phyloP scores from a whole-genome alignment of 2,113 vertebrate species.

The Junco hyemalis region DNA sequence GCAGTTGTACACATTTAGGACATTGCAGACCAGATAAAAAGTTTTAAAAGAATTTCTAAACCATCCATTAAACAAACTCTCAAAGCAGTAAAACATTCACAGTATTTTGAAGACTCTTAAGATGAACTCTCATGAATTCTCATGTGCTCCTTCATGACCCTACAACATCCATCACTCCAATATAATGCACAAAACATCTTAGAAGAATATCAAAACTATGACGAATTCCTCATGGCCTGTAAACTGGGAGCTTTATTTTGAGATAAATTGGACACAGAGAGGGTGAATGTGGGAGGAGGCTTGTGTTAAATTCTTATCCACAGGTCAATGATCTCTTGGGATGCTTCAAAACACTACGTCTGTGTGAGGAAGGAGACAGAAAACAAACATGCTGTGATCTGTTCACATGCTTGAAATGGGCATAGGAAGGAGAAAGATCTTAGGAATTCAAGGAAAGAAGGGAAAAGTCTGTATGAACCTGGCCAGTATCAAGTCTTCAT shows the following conservation, averaged over 20 bases:
- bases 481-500: rapidly evolving
- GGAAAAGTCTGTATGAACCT: not conserved
- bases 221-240: not conserved
- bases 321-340: not conserved
- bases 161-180: not conserved
- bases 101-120: not conserved
- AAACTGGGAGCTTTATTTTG: not conserved
- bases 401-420: not conserved
- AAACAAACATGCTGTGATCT: not conserved
- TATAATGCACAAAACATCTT: not conserved
- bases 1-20: not conserved
- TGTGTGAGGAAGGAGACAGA: not conserved
- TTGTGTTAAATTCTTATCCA: not conserved
- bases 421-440: not conserved
- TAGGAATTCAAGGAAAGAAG: not conserved
- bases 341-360: not conserved
- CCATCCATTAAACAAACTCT: not conserved
- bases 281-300: not conserved
- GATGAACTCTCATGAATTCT: not conserved
- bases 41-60: not conserved
- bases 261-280: not conserved
- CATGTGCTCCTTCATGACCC: not conserved
- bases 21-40: not conserved
- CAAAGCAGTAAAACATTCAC: not conserved
- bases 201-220: not conserved